These are phyloP conservation scores for Chloebia gouldiae DNA, from an alignment of 2,113 vertebrate genomes.

Conservation along the genomic window DNA sequence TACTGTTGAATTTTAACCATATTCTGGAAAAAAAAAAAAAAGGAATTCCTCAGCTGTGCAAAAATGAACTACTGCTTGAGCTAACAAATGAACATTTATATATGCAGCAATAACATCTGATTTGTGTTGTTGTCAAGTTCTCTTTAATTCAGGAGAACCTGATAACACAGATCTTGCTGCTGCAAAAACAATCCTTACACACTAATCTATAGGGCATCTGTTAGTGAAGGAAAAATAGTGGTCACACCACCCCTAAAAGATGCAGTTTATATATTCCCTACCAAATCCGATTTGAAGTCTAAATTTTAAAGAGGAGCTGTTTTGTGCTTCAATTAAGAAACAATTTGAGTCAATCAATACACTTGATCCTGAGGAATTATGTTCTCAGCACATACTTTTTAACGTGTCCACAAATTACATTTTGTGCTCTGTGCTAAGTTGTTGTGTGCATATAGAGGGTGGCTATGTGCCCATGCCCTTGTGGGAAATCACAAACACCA, in stretches of 20 bases:
- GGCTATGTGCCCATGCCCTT: not conserved
- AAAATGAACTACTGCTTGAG: not conserved
- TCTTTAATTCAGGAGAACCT: not conserved
- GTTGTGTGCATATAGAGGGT: accelerated
- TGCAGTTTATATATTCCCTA: not conserved
- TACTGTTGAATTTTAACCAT: not conserved
- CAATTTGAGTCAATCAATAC: not conserved
- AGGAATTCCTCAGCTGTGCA: not conserved
- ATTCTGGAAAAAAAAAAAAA: not conserved
- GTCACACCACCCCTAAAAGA: not conserved
- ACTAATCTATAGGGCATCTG: not conserved
- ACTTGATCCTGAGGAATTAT: not conserved
- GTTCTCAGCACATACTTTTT: not conserved
- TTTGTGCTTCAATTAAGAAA: conserved; percentile 11
- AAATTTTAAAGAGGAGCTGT: not conserved
- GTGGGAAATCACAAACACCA: not conserved
- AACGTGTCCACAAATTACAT: not conserved
- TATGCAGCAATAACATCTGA: not conserved
- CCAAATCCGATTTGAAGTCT: not conserved
- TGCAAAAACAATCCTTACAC: not conserved
- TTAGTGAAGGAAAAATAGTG: not conserved
- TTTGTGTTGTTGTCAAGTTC: not conserved
- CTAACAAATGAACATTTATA: not conserved
- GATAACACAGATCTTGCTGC: not conserved
- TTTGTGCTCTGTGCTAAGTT: not conserved